Conservation (phyloP, 2,797 vertebrate species). For the Bovichtus diacanthus region DNA sequence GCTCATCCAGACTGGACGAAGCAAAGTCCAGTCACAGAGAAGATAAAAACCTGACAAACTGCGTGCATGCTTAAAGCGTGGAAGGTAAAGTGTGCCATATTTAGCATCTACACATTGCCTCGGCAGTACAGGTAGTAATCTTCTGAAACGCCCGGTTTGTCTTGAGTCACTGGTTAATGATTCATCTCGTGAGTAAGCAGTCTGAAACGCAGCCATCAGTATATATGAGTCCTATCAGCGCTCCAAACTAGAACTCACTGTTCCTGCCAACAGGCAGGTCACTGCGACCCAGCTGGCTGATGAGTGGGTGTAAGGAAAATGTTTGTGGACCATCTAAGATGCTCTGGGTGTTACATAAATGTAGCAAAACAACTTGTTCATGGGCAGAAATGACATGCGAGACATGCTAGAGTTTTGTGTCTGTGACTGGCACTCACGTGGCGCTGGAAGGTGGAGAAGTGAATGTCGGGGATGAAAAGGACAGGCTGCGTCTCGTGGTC, state of each 20-base stretch:
- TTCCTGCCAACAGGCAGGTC: constrained; percentile 77
- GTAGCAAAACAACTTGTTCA: not conserved
- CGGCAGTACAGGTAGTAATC: constrained; percentile 12
- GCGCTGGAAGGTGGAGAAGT: constrained; percentile 94
- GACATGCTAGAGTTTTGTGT: not conserved
- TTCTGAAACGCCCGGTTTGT: constrained; percentile 15
- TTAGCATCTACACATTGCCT: not conserved
- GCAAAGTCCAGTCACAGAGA: constrained; percentile 48
- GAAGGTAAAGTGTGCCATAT: not conserved
- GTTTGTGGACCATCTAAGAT: constrained; percentile 54
- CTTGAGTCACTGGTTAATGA: constrained; percentile 64
- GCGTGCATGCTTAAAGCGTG: not conserved
- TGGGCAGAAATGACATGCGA: constrained; percentile 9
- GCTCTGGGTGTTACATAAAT: not conserved
- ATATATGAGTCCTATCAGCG: constrained; percentile 64
- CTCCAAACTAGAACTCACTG: constrained; percentile 68
- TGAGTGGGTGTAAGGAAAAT: constrained; percentile 45
- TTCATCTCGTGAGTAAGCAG: constrained; percentile 66
- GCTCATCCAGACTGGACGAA: constrained; percentile 25
- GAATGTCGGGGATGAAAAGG: constrained; percentile 97
- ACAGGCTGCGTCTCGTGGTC: constrained; percentile 96
- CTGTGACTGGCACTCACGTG: constrained; percentile 87
- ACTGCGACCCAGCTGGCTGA: constrained; percentile 66
- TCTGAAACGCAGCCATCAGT: constrained; percentile 58
- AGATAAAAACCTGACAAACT: constrained; percentile 39